phyloP scores from a whole-genome alignment of 2,888 invertebrate species.

The Diplolepis rosae region DNA sequence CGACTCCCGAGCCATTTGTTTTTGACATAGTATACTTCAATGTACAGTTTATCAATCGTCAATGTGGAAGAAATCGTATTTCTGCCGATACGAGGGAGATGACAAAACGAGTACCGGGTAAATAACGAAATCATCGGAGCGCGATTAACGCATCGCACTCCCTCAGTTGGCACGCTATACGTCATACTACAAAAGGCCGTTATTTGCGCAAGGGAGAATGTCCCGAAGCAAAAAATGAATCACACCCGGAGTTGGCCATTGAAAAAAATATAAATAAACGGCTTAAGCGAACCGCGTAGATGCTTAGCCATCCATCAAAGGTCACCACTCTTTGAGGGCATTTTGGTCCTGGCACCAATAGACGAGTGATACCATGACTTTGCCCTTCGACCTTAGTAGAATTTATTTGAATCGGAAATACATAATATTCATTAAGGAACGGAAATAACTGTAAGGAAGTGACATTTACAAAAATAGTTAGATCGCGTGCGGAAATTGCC shows the following conservation, averaged over 20 bases:
- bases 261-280: slow-evolving; percentile 32
- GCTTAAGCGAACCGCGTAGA: not conserved
- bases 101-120: slow-evolving; percentile 30
- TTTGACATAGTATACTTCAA: slow-evolving; percentile 26
- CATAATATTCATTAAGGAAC: too few relatives aligned
- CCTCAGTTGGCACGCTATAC: slow-evolving; percentile 31
- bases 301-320: slow-evolving; percentile 9
- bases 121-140: slow-evolving; percentile 34
- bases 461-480: too few relatives aligned
- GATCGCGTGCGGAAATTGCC: too few relatives aligned
- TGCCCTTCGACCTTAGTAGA: not conserved
- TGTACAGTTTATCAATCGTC: slow-evolving; percentile 40
- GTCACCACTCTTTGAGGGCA: not conserved
- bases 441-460: too few relatives aligned
- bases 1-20: slow-evolving; percentile 39
- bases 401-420: not conserved
- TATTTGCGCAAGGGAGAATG: slow-evolving; percentile 32
- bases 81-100: slow-evolving; percentile 29
- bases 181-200: slow-evolving; percentile 25
- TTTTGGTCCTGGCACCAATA: not conserved
- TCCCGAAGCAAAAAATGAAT: slow-evolving; percentile 30
- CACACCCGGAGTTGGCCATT: slow-evolving; percentile 24
- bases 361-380: not conserved
- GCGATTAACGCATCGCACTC: slow-evolving; percentile 26
- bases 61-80: slow-evolving; percentile 35